Conservation (phyloP, 2,113 vertebrate species). For the Strix uralensis region DNA sequence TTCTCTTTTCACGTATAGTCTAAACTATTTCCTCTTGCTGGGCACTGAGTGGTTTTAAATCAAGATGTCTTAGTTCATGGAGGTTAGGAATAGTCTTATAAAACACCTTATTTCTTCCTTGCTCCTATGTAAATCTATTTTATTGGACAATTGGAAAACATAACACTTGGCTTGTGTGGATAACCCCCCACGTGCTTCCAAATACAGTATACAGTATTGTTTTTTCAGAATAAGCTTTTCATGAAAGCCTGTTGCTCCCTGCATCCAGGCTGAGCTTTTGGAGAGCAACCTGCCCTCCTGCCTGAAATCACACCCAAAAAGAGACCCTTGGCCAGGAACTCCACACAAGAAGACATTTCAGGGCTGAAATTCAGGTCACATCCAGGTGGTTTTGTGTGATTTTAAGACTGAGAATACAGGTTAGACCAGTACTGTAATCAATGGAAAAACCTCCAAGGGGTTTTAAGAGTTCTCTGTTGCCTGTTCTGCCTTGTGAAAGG, state of each 20-base stretch:
- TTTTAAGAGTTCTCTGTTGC: background rate
- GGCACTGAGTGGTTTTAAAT: conserved; percentile 50
- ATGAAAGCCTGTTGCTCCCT: conserved; percentile 5
- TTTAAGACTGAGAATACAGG: background rate
- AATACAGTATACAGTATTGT: background rate
- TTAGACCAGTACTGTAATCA: background rate
- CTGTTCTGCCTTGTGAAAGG: background rate
- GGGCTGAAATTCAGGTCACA: background rate
- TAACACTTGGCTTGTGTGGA: conserved; percentile 21
- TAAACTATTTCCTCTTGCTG: conserved; percentile 53
- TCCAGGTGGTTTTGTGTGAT: background rate
- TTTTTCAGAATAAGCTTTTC: conserved; percentile 15
- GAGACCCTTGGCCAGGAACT: background rate
- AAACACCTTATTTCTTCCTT: conserved; percentile 30
- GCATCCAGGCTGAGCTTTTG: background rate
- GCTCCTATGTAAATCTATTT: conserved; percentile 68
- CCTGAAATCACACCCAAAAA: background rate
- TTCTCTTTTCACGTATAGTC: conserved; percentile 49
- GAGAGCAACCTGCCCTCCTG: background rate
- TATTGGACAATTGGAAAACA: conserved; percentile 69
- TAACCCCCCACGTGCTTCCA: conserved; percentile 42
- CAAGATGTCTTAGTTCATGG: conserved; percentile 36
- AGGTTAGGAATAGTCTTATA: conserved; percentile 3
- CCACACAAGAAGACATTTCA: background rate
- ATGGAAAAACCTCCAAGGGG: conserved; percentile 3